These are phyloP conservation scores for Burhinus bistriatus DNA, from an alignment of 2,113 vertebrate genomes.

Conservation along the genomic window DNA sequence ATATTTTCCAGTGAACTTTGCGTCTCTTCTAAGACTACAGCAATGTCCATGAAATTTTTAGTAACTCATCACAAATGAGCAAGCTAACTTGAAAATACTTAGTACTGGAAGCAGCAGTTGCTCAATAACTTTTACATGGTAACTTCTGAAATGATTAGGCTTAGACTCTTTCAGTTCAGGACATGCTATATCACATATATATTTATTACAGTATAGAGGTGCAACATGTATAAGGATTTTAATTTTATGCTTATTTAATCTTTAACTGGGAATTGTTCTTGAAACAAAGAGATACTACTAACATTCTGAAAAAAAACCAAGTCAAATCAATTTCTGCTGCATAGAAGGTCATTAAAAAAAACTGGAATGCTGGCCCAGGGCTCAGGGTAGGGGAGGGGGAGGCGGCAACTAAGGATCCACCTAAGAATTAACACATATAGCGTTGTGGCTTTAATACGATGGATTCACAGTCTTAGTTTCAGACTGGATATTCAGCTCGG, in stretches of 20 bases:
- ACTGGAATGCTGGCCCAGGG: not conserved
- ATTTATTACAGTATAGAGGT: not conserved
- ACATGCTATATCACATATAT: not conserved
- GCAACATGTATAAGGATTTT: not conserved
- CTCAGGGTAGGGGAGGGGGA: fast-evolving
- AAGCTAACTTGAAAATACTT: not conserved
- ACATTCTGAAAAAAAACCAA: not conserved
- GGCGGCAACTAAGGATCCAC: not conserved
- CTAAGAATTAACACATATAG: not conserved
- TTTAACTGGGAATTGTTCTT: not conserved
- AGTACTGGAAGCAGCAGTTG: not conserved
- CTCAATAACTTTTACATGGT: not conserved
- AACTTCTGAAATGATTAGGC: not conserved
- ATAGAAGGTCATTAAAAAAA: not conserved
- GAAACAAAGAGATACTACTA: not conserved
- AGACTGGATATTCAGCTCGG: not conserved
- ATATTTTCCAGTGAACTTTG: not conserved
- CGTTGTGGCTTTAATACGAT: not conserved
- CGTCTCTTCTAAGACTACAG: not conserved
- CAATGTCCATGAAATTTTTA: not conserved
- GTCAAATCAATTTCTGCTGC: not conserved
- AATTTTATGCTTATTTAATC: not conserved
- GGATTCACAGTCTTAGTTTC: not conserved
- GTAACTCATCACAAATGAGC: not conserved
- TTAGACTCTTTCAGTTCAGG: not conserved